Base-by-base conservation (phyloP, 2,888 invertebrate genomes). In the Chydorus sphaericus region DNA sequence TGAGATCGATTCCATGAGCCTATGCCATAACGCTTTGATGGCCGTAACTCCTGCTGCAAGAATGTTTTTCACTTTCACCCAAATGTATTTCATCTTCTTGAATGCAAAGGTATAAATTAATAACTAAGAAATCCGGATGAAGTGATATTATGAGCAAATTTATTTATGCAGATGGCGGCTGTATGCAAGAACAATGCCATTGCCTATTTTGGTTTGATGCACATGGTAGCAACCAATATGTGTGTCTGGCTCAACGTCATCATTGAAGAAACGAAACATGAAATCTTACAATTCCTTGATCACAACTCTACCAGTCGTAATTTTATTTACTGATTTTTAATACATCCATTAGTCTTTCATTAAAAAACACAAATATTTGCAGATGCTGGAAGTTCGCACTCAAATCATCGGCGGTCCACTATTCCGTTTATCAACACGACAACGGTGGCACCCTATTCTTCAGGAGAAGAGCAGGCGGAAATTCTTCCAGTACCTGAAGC, bases 141-240 rank as follows among this genome's bases (percentile, higher is more conserved):
- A 28, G 44, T 54, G 26, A 38, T 18, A 23, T 14, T 23, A 16
- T 39, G 23, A 16, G 8, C 8, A 11, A 39, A 18, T 39, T 16
- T 8, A 39, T 39, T 16, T 4, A 1, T 39, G 8, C 28, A 10
- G 26, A 57, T 57, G 57, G n/a, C n/a, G n/a, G 23, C 54, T 28
- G 36, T 57, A 23, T 44, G 48, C n/a, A 36, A 49, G 16, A 30
- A 44, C 26, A 48, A 48, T n/a, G 37, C 54, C n/a, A 48, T 57
- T 26, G 73, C 75, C 5, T 66, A 75, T 31, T 75, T 77, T 60
- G 77, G 77, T 6, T 66, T 76, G 37, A 76, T 76, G 75, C 77
- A 77, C 63, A 65, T 78, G 68, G 69, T 77, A 14, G 75, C 71
- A n/a, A 74, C 72, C 55, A 76, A 76, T 63, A 60, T 77, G 7